A percentile compares a stretch with the other conserved stretches of the same genome.
Conservation (phyloP, 2,113 vertebrate genomes). For the Pardalotus punctatus region DNA sequence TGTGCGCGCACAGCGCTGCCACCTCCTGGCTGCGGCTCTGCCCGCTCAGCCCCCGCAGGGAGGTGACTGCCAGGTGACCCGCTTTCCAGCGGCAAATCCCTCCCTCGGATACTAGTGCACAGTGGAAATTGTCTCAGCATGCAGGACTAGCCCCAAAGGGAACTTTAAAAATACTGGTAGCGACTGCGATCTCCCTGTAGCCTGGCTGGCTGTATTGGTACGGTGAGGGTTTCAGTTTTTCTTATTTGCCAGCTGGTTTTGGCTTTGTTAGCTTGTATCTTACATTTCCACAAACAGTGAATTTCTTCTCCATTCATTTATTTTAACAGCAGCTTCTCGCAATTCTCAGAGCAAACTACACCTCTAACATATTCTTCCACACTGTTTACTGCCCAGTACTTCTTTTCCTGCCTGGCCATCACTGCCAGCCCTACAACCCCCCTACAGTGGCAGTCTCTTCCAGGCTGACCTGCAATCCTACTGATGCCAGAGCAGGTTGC, state of each 20-base stretch:
- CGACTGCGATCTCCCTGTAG: neutral
- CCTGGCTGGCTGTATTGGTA: no score
- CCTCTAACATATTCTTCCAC: neutral
- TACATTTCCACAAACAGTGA: neutral
- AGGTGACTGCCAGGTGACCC: neutral
- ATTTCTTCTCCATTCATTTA: neutral
- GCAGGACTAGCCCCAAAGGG: neutral
- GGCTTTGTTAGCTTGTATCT: neutral
- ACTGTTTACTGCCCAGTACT: neutral
- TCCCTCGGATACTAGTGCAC: neutral
- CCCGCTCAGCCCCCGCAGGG: neutral
- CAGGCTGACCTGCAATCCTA: neutral
- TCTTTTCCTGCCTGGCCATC: neutral
- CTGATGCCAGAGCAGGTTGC: neutral
- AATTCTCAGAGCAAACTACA: neutral
- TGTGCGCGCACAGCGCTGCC: neutral
- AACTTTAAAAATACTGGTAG: neutral
- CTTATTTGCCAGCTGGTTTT: neutral
- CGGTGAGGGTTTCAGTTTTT: neutral
- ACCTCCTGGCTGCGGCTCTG: neutral
- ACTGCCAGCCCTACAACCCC: neutral
- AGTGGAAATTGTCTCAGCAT: neutral
- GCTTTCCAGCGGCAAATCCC: neutral
- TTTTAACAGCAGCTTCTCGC: neutral
- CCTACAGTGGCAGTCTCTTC: fast-evolving